Evolutionary conservation across 2,797 vertebrate genomes (phyloP), one percentile per base, ranked within the genome.

Genomic region (Acanthopagrus latus): DNA sequence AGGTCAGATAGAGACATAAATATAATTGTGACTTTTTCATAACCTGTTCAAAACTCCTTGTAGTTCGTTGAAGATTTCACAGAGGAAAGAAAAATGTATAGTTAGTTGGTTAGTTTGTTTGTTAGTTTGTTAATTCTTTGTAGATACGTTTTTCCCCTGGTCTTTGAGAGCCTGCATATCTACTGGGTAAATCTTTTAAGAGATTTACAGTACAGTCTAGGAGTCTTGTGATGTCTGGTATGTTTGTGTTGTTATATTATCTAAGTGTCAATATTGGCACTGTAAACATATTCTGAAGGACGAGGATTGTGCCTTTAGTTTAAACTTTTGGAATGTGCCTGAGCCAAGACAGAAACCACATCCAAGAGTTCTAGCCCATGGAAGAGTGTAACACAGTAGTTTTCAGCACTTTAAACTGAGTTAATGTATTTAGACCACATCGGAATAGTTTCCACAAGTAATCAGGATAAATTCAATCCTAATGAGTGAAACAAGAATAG

Each of bases 201-300:
- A 75, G 29, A 48, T 85, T 57, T 75, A 27, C 59, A 50, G 38
- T 33, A 27, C 21, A 46, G 33, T 64, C 62, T 38, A 2, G 18
- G 12, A 11, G 41, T 72, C 58, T 23, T 60, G 27, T 72, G 46
- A 62, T 57, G 27, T 23, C 44, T n/a, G 5, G 20, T 56, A 10
- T 71, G 47, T 63, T 63, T 75, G 20, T 65, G 33, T 75, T 47
- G 21, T 18, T 74, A 5, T 38, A 17, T 79, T 79, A 69, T 79
- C 60, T 33, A 16, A 64, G 41, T 48, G 68, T 73, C 64, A 78
- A 33, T 79, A 73, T 81, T 86, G 56, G n/a, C n/a, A 84, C 33
- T 81, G 8, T 17, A 79, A 84, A 86, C 52, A 73, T 21, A 38
- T 57, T 48, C 56, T 41, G 12, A 68, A 11, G 43, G 47, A 43